Base-by-base conservation (phyloP, 2,113 vertebrate species). In the Anguilla japonica region DNA sequence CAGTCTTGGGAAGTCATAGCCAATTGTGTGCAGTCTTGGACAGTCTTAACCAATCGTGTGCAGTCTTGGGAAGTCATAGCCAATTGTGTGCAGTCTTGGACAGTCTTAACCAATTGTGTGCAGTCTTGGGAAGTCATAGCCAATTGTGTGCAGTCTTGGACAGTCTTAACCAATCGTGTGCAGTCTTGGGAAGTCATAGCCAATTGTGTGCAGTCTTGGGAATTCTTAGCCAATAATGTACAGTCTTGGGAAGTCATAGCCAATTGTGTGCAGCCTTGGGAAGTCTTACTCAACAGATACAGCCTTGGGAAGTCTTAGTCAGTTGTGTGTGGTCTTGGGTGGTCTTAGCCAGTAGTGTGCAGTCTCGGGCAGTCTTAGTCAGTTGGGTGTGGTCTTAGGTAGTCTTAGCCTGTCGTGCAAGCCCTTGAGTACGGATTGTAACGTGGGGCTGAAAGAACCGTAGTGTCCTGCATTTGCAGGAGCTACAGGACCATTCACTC, bases 1-100 rank as follows among this genome's bases (percentile, higher is more conserved):
- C 18, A 20, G 57, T 60, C 14, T 60, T 20, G 43, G 43, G 43
- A 46, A 46, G 43, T 46, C 43, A 88, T 89, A 89, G 88, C 85
- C 91, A 90, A 86, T 92, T 93, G 89, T 89, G 91, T 91, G 89
- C 86, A 89, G 90, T 92, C 79, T 87, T 89, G 85, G 93, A 71
- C 13, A 40, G 81, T 78, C 78, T n/a, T 3, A 22, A 50, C 14
- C 8, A 46, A 8, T 43, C 43, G 43, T 46, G 4, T 9, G 9
- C 43, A 46, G 43, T 46, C 43, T 46, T 46, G 43, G 43, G 8
- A 46, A 46, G 43, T 46, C 43, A 4, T 46, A 9, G 43, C 2
- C 9, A 46, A 1, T 46, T 46, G 43, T 46, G 4, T 46, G 43
- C 2, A 2, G 43, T 46, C 43, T 46, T 46, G 43, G 43, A 1